A percentile compares a stretch with the other conserved stretches of the same genome.
phyloP scores from a whole-genome alignment of 2,888 invertebrate species.

The Melieria crassipennis region DNA sequence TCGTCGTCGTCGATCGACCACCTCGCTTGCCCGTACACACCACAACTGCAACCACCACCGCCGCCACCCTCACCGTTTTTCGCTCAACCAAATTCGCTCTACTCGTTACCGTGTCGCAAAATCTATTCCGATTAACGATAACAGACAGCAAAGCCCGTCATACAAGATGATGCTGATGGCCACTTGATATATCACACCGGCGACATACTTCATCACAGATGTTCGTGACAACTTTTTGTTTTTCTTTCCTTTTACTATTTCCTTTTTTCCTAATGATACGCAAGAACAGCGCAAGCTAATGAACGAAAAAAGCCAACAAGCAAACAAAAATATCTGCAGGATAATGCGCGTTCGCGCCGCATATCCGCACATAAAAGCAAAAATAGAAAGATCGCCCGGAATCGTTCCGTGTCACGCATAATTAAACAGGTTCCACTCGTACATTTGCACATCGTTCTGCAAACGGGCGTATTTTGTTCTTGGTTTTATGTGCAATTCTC shows the following conservation, averaged over 20 bases:
- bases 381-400: too few species aligned
- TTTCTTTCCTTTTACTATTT: conserved; percentile 53
- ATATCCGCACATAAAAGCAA: too few species aligned
- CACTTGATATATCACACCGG: conserved; percentile 99
- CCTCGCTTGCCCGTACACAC: conserved; percentile 44
- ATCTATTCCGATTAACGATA: conserved; percentile 32
- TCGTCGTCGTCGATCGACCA: too few species aligned
- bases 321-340: too few species aligned
- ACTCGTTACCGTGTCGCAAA: conserved; percentile 24
- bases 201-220: conserved; percentile 99
- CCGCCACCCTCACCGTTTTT: conserved; percentile 42
- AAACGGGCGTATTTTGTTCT: too few species aligned
- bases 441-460: too few species aligned
- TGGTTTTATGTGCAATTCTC: too few species aligned
- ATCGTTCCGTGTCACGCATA: too few species aligned
- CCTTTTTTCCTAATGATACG: conserved; percentile 18
- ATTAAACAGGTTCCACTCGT: too few species aligned
- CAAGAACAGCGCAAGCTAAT: too few species aligned
- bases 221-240: conserved; percentile 86
- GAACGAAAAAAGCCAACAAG: too few species aligned
- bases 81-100: conserved; percentile 25
- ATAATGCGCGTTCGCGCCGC: too few species aligned
- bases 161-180: conserved; percentile 99
- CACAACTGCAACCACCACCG: conserved; percentile 40
- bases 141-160: conserved; percentile 76